Percentiles rank a stretch among this genome's conserved stretches.
phyloP scores from a whole-genome alignment of 2,113 vertebrate genomes.

The Sitta europaea region DNA sequence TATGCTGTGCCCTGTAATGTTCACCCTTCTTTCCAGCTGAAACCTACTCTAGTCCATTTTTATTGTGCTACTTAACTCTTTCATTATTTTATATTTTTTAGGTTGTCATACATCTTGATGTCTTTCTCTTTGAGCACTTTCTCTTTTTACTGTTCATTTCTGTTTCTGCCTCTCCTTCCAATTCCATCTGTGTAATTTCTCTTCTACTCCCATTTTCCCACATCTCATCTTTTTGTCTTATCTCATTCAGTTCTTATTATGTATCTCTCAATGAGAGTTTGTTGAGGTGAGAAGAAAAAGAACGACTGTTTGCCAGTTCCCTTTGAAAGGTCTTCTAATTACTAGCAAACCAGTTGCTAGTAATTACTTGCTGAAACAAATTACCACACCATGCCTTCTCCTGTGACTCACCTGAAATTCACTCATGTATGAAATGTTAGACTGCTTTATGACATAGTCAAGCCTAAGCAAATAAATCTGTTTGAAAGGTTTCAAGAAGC shows the following conservation, averaged over 20 bases:
- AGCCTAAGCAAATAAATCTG: not conserved
- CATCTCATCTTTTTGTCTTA: not conserved
- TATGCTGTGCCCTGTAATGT: not conserved
- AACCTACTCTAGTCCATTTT: not conserved
- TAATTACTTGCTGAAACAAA: not conserved
- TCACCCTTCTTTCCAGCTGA: not conserved
- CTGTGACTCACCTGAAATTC: not conserved
- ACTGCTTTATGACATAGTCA: not conserved
- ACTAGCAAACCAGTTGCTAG: not conserved
- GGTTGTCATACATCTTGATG: accelerated
- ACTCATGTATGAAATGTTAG: not conserved
- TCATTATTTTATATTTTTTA: not conserved
- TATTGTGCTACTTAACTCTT: not conserved
- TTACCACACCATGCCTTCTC: not conserved
- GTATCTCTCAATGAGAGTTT: not conserved
- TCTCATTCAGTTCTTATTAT: not conserved
- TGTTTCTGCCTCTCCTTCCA: not conserved
- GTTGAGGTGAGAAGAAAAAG: not conserved
- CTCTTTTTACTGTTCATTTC: not conserved
- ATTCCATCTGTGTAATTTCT: not conserved
- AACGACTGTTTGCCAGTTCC: not conserved
- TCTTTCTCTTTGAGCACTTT: not conserved
- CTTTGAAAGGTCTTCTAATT: not conserved
- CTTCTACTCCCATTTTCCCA: not conserved
- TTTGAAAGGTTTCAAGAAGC: not conserved